phyloP scores from a whole-genome alignment of 2,113 vertebrate genomes.

The Chionomys nivalis region DNA sequence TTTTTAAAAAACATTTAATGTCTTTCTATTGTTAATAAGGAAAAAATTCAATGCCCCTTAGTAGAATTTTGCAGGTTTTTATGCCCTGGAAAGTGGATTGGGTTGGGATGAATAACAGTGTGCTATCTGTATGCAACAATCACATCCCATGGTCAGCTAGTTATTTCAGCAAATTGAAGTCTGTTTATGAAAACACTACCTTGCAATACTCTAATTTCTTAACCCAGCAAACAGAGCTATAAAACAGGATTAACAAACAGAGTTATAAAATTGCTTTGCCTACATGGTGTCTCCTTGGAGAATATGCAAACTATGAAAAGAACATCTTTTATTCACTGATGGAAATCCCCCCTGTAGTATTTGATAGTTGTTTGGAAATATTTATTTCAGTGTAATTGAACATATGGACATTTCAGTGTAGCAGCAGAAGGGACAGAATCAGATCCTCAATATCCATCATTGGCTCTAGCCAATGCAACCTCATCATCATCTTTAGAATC shows the following conservation, averaged over 20 bases:
- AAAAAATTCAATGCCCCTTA: slow-evolving; percentile 41
- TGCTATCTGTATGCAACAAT: slow-evolving; percentile 56
- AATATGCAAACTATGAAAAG: slow-evolving; percentile 56
- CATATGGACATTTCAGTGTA: slow-evolving; percentile 58
- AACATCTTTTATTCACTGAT: slow-evolving; percentile 22
- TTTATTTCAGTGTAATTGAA: slow-evolving; percentile 57
- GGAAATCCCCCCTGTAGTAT: neutral
- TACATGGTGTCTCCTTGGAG: slow-evolving; percentile 16
- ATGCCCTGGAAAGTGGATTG: slow-evolving; percentile 26
- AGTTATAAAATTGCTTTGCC: neutral
- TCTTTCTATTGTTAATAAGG: neutral
- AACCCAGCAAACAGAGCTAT: slow-evolving; percentile 1
- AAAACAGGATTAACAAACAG: slow-evolving; percentile 51
- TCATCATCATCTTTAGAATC: slow-evolving; percentile 8
- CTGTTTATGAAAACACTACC: slow-evolving; percentile 50
- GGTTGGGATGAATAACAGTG: slow-evolving; percentile 15
- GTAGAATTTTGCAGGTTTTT: slow-evolving; percentile 16
- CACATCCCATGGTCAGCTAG: neutral
- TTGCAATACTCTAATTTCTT: slow-evolving; percentile 53
- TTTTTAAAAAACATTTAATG: slow-evolving; percentile 55
- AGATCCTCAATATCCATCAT: slow-evolving; percentile 29
- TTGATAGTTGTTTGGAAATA: slow-evolving; percentile 60
- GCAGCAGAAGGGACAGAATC: slow-evolving; percentile 28
- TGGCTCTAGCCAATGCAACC: neutral
- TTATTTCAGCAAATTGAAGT: slow-evolving; percentile 60